Percentiles rank a stretch among this genome's conserved stretches.
Evolutionary conservation across 2,797 vertebrate genomes (phyloP).

Genomic region (Enteromius treurensis): DNA sequence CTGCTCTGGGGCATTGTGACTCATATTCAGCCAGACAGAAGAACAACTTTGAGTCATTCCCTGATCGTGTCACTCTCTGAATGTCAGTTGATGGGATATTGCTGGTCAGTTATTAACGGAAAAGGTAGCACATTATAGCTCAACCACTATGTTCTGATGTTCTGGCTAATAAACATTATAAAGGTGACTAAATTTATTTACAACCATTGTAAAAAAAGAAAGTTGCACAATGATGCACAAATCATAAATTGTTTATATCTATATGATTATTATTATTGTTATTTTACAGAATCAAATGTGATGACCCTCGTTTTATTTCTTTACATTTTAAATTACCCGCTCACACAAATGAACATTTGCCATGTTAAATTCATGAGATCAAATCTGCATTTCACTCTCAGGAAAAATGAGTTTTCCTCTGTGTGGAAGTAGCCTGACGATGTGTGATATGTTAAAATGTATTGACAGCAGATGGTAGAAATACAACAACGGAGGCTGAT

Average conservation of each 20-base stretch:
- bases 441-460: not conserved
- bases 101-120: slow-evolving; percentile 1
- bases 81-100: slow-evolving; percentile 13
- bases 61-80: slow-evolving; percentile 10
- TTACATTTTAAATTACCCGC: not conserved
- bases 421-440: not conserved
- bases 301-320: not conserved
- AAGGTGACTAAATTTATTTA: not conserved
- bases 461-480: slow-evolving; percentile 8
- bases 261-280: no score
- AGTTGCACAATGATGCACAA: not conserved
- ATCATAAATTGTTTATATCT: not conserved
- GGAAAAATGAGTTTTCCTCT: not conserved
- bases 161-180: not conserved
- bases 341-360: not conserved
- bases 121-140: slow-evolving; percentile 1
- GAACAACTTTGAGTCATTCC: slow-evolving; percentile 21
- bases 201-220: not conserved
- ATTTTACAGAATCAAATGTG: not conserved
- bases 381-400: not conserved
- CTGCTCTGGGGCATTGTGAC: slow-evolving; percentile 34
- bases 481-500: not conserved
- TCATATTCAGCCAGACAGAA: slow-evolving; percentile 9
- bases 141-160: not conserved
- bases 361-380: slow-evolving; percentile 5